Evolutionary conservation across 1,140 invertebrate species (phyloP).

Genomic region (Triops cancriformis): DNA sequence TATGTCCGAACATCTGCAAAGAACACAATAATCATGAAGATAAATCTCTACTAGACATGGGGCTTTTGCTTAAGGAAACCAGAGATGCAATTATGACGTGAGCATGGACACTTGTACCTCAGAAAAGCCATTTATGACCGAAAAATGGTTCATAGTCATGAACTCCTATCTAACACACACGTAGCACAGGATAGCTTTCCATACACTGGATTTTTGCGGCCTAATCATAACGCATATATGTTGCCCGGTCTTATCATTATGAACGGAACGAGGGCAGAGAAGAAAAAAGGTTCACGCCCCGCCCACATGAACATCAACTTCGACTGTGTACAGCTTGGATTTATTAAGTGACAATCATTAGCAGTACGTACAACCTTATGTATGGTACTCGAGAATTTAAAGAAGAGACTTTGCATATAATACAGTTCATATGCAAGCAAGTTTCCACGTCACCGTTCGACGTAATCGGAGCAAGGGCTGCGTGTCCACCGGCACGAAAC

Average conservation of each 20-base stretch:
- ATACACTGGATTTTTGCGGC: neutral
- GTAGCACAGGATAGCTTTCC: neutral
- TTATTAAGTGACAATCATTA: neutral
- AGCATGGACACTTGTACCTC: neutral
- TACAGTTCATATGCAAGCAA: neutral
- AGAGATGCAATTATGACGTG: neutral
- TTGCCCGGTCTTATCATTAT: neutral
- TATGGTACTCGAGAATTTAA: too few relatives aligned
- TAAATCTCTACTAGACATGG: neutral
- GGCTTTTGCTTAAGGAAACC: neutral
- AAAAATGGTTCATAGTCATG: neutral
- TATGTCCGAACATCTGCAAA: conserved; percentile 35
- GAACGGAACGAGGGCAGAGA: neutral
- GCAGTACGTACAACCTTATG: neutral
- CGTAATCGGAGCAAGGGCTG: neutral
- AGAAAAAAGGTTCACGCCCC: neutral
- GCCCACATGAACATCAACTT: neutral
- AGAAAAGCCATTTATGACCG: neutral
- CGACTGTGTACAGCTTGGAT: neutral
- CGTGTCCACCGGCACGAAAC: neutral
- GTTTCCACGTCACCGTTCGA: conserved; percentile 2
- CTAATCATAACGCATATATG: neutral
- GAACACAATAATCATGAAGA: conserved; percentile 14
- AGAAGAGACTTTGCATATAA: neutral
- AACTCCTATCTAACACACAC: neutral